phyloP scores from a whole-genome alignment of 2,797 vertebrate species.

The Acanthurus lineatus region DNA sequence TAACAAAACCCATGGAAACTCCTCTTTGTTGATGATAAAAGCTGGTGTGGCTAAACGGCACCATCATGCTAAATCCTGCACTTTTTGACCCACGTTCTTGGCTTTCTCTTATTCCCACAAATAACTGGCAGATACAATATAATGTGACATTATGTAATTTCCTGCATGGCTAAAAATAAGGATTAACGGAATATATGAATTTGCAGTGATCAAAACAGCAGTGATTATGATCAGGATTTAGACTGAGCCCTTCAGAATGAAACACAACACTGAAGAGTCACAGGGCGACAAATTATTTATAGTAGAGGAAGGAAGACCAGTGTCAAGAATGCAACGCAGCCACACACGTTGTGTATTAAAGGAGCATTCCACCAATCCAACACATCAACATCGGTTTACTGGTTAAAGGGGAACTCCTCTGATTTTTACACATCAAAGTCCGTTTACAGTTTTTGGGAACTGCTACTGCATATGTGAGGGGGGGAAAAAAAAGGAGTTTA shows the following conservation, averaged over 20 bases:
- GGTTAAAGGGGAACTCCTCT: background rate
- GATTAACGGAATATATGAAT: background rate
- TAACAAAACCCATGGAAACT: slow-evolving; percentile 68
- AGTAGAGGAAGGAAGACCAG: background rate
- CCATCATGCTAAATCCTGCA: slow-evolving; percentile 3
- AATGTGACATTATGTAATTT: slow-evolving; percentile 3
- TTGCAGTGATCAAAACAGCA: background rate
- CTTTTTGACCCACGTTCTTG: background rate
- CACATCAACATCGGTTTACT: background rate
- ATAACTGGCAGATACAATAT: background rate
- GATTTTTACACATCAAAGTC: slow-evolving; percentile 12
- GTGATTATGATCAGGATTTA: background rate
- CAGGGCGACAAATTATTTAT: background rate
- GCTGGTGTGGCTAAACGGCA: slow-evolving; percentile 28
- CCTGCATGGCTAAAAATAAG: background rate
- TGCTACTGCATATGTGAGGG: background rate
- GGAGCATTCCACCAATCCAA: background rate
- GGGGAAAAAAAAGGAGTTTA: background rate
- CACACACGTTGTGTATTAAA: slow-evolving; percentile 13
- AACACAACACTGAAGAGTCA: background rate
- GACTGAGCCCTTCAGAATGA: background rate
- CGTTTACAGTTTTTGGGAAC: background rate
- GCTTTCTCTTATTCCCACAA: slow-evolving; percentile 14
- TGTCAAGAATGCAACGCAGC: background rate
- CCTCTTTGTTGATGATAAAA: slow-evolving; percentile 44